Evolutionary conservation across 2,113 vertebrate species (phyloP).

Genomic region (Sisor rabdophorus): DNA sequence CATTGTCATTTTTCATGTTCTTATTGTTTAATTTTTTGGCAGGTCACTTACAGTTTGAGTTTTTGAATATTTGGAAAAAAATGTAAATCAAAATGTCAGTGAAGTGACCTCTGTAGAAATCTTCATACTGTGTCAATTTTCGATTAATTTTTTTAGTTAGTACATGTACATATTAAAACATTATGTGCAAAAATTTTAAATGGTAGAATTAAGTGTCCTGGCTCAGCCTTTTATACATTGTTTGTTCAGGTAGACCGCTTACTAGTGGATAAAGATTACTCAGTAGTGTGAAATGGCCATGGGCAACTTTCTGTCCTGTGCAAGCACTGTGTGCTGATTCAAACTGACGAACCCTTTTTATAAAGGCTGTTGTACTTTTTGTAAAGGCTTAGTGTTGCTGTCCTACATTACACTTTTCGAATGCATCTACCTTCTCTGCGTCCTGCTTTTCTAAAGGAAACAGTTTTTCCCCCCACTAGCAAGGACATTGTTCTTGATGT

Average conservation of each 20-base stretch:
- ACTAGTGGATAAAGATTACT: constrained; percentile 12
- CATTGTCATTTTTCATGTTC: constrained; percentile 59
- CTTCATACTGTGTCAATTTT: constrained; percentile 97
- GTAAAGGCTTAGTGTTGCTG: constrained; percentile 19
- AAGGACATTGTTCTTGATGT: constrained; percentile 76
- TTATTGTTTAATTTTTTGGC: constrained; percentile 66
- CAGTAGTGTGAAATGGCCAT: constrained; percentile 9
- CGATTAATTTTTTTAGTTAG: not conserved
- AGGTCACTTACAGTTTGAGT: constrained; percentile 94
- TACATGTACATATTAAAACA: not conserved
- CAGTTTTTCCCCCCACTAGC: constrained; percentile 49
- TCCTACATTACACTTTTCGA: constrained; percentile 36
- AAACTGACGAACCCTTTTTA: constrained; percentile 40
- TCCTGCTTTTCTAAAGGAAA: constrained; percentile 66
- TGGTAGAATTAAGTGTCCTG: not conserved
- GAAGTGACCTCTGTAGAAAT: constrained; percentile 95
- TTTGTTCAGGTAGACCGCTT: constrained; percentile 15
- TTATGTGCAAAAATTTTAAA: not conserved
- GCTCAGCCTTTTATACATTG: constrained; percentile 8
- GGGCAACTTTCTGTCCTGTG: constrained; percentile 24
- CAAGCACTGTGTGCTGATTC: constrained; percentile 30
- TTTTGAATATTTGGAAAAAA: constrained; percentile 54
- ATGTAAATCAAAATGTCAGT: constrained; percentile 69
- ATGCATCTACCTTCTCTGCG: constrained; percentile 56
- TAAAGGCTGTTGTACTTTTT: constrained; percentile 23